A percentile compares a stretch with the other conserved stretches of the same genome.
phyloP scores from a whole-genome alignment of 2,888 invertebrate genomes.

The Amphimallon solstitiale region DNA sequence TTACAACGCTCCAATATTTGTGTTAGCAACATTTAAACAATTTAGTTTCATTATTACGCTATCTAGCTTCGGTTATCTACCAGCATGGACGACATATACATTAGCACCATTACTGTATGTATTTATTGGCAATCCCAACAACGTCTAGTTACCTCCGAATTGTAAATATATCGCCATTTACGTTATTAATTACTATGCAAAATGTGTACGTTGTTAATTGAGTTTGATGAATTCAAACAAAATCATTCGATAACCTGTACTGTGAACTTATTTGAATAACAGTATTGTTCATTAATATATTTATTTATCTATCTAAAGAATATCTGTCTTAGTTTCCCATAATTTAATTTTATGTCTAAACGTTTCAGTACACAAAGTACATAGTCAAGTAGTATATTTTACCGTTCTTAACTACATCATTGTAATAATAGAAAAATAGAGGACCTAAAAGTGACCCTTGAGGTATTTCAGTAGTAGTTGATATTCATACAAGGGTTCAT shows the following conservation, averaged over 20 bases:
- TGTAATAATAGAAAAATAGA: too few species aligned
- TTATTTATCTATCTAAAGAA: too few species aligned
- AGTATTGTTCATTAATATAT: too few species aligned
- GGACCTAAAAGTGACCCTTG: too few species aligned
- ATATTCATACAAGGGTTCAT: too few species aligned
- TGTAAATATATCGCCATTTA: conserved; percentile 15
- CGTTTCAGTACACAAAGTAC: too few species aligned
- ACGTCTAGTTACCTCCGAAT: conserved; percentile 14
- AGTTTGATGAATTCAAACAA: conserved; percentile 12
- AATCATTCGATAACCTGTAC: background rate
- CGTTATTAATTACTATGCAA: conserved; percentile 28
- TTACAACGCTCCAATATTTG: conserved; percentile 61
- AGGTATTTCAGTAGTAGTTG: too few species aligned
- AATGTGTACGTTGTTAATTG: conserved; percentile 31
- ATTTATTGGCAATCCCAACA: background rate
- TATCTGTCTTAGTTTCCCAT: too few species aligned
- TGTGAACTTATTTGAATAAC: too few species aligned
- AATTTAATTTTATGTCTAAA: too few species aligned
- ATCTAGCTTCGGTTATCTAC: conserved; percentile 44
- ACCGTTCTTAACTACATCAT: too few species aligned
- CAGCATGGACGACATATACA: conserved; percentile 6
- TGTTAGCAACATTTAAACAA: conserved; percentile 62
- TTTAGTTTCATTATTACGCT: conserved; percentile 59
- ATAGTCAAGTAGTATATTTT: too few species aligned
- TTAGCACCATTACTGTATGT: background rate